Percentiles rank a stretch among this genome's conserved stretches.
phyloP scores from a whole-genome alignment of 2,888 invertebrate genomes.

The Heliconius ismenius region DNA sequence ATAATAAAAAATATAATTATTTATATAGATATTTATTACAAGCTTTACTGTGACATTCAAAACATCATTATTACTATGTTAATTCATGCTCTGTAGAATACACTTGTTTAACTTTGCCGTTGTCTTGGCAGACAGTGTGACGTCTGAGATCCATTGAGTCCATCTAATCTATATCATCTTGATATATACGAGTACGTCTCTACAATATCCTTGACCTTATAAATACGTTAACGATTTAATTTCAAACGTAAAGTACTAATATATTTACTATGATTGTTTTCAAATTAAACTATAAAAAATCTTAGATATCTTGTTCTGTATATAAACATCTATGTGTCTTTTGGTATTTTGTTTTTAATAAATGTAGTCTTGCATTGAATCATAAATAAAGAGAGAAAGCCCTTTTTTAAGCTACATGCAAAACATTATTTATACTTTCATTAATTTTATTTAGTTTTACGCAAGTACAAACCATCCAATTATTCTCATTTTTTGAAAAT shows the following conservation, averaged over 20 bases:
- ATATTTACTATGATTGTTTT: background rate
- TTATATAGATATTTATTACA: background rate
- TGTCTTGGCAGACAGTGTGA: conserved; percentile 40
- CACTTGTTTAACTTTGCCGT: conserved; percentile 28
- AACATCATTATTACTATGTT: background rate
- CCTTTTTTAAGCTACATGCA: too few species aligned
- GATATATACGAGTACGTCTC: conserved; percentile 21
- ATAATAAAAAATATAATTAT: background rate
- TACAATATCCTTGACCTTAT: conserved; percentile 35
- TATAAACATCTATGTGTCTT: background rate
- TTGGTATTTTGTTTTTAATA: background rate
- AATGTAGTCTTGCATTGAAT: too few species aligned
- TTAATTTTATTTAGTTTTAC: too few species aligned
- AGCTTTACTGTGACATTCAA: background rate
- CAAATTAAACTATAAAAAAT: background rate
- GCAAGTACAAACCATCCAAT: background rate
- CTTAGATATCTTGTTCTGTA: background rate
- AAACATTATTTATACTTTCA: too few species aligned
- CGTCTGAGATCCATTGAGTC: conserved; percentile 36
- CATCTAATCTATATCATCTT: conserved; percentile 30
- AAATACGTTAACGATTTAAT: conserved; percentile 22
- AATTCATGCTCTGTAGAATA: conserved; percentile 2
- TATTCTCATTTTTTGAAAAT: background rate
- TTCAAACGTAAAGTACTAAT: background rate
- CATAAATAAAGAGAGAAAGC: too few species aligned